Evolutionary conservation across 2,888 invertebrate species (phyloP), one percentile per base, ranked within the genome.

Genomic region (Julus scandinavius): DNA sequence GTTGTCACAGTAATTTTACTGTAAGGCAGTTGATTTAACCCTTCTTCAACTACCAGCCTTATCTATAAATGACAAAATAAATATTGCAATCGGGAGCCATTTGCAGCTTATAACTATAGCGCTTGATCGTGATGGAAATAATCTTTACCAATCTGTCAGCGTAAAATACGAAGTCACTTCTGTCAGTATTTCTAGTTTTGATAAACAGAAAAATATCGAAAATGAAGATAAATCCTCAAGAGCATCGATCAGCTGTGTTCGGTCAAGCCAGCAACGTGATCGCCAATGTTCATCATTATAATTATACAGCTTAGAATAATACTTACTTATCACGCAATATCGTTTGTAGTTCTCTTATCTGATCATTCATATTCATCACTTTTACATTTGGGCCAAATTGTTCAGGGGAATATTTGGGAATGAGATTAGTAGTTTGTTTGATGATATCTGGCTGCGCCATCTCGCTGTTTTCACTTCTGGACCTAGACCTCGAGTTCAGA

Each of bases 111-210:
- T 29, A 29, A 29, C 29, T 29, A 29, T 29, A 29, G 29, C 29
- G 29, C 1, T 29, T 29, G 29, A 29, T 29, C 29, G 29, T 1
- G 29, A 29, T 29, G 29, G 29, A 29, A 29, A 29, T 29, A 29
- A 29, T 86, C 29, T 93, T 93, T 92, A 95, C 95, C 92, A 99
- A 93, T 90, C 99, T 95, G 92, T 99, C 99, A 0, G 99, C 99
- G 92, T 97, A 99, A 93, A 99, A 99, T 92, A 99, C 98, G 92
- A 99, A 99, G 93, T 99, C 99, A 93, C 96, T 97, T 90, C 98
- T 94, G 2, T 95, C 94, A 41, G 98, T 99, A 91, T 96, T 96
- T 92, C 99, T 99, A 92, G 90, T 93, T 94, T 87, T 80, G n/a
- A 87, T 86, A 88, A 72, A 50, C 1, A 20, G 45, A 54, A 58